Evolutionary conservation across 2,888 invertebrate species (phyloP), one percentile per base, ranked within the genome.

Genomic region (Pseudanteris insignis): DNA sequence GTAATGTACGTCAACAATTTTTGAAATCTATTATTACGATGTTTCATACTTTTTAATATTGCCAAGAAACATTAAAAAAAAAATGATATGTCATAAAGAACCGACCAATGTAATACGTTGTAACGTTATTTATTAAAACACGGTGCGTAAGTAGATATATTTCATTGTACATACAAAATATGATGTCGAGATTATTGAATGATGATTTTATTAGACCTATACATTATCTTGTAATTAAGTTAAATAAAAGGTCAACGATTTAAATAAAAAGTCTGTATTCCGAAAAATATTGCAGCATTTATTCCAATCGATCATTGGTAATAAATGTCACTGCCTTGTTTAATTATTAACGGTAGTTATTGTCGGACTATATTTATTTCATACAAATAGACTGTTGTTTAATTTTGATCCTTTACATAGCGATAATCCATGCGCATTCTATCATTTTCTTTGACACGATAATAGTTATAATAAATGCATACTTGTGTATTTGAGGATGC

Each of bases 11-110:
- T 48, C 25, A 24, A 48, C 15, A 24, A n/a, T 33, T 48, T 54
- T 57, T 43, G 29, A 21, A 48, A 48, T 30, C 18, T 43, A 48
- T 28, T 48, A 58, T 48, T 48, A 48, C 29, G 33, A 50, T 50
- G 37, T 51, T 58, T 58, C 58, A 48, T 58, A 58, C 50, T 41
- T 58, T 50, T 50, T 44, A 48, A 44, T 58, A 51, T 41, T 44
- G 29, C 44, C 36, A 51, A 7, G 26, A 21, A 54, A 46, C 26
- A 9, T 48, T 25, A 47, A 37, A 44, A 12, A 40, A 51, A 51
- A 40, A 25, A 15, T 43, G 34, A 30, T 10, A 28, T 11, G 8
- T 13, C 9, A 26, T 26, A 26, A n/a, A 26, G 2, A n/a, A 26
- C 5, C 3, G n/a, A 25, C 8, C n/a, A 40, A 15, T 28, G 13